A percentile compares a stretch with the other conserved stretches of the same genome.
These are phyloP conservation scores for Corapipo altera DNA, from an alignment of 2,113 vertebrate species.

Conservation along the genomic window DNA sequence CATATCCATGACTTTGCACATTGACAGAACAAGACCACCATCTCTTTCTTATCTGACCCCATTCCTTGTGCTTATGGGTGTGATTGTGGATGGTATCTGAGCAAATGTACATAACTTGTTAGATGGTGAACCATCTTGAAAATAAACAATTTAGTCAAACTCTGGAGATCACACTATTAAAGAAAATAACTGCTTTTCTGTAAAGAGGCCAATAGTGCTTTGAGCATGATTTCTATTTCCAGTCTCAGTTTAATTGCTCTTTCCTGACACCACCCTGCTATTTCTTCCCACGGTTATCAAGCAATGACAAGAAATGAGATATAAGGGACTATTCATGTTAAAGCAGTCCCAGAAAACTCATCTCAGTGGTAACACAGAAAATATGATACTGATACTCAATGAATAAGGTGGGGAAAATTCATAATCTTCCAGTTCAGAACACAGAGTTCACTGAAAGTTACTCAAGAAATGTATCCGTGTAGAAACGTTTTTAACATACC, in stretches of 20 bases:
- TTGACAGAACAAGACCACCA: background rate
- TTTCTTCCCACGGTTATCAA: background rate
- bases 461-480: background rate
- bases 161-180: background rate
- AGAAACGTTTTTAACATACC: slow-evolving; percentile 74
- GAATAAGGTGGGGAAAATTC: background rate
- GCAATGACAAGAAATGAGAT: background rate
- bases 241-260: background rate
- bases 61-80: background rate
- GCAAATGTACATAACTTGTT: background rate
- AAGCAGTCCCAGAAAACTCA: background rate
- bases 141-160: background rate
- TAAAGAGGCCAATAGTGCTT: background rate
- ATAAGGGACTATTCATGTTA: background rate
- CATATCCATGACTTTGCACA: background rate
- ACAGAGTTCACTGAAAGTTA: background rate
- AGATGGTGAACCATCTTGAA: background rate
- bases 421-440: background rate
- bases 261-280: background rate
- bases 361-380: background rate
- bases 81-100: background rate
- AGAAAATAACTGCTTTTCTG: background rate
- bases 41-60: background rate
- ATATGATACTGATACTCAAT: background rate
- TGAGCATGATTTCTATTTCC: background rate